Base-by-base conservation (phyloP, 1,140 invertebrate species). In the Ectropis grisescens region DNA sequence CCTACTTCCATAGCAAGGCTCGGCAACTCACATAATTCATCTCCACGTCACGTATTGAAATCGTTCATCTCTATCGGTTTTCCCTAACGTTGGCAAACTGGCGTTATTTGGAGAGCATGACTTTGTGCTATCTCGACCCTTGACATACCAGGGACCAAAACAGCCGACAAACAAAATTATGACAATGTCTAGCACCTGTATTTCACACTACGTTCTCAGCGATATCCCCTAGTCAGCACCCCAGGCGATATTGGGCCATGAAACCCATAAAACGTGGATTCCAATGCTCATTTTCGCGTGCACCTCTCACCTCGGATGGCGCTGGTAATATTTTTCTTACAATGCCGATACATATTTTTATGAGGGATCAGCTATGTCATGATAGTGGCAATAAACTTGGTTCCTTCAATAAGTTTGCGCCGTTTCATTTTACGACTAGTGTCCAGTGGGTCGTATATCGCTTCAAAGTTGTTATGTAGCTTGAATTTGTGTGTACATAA, bases 281-380 rank as follows among this genome's bases (percentile, higher is more conserved):
- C 40, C 38, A 49, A 49, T 32, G 47, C 36, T 53, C 45, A 50
- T 47, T 53, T 57, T 60, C 41, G 29, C 44, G 29, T 60, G 51
- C 7, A 47, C 39, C 12, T 16, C 13, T 40, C 58, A 56, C 59
- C 6, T 6, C n/a, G 47, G 55, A 53, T 49, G 47, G 54, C 55
- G 33, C 12, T 32, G 33, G 39, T 47, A 44, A 48, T 59, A 59
- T 50, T 60, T 53, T 50, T 66, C 55, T 57, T 55, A 62, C 59
- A 62, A 59, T 66, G 58, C 54, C 56, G 50, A 62, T 57, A 61
- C 68, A 71, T 71, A 76, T 74, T 74, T 78, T 78, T 71, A 78
- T 56, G 56, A 64, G 47, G 61, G 61, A 67, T 66, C 59, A 69
- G 61, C 49, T 41, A 55, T 65, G 56, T 62, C 62, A 70, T 54